Base-by-base conservation (phyloP, 2,888 invertebrate genomes). In the Hydrotaea cyrtoneurina region DNA sequence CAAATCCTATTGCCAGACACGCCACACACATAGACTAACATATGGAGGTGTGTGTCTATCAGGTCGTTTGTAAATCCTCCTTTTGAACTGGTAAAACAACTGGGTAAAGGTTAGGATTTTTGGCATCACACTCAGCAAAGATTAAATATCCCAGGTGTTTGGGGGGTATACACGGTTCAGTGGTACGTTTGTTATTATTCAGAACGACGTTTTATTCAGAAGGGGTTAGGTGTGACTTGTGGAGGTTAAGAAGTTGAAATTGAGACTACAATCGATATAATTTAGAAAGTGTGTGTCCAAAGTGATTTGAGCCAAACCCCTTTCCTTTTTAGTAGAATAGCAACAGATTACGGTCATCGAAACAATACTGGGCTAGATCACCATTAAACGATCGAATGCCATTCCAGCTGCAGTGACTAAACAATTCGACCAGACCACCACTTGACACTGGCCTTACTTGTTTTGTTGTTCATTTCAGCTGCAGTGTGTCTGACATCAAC, bases 1-100 rank as follows among this genome's bases (percentile, higher is more conserved):
- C 73, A 83, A 74, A 74, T 73, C 77, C 13, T 21, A 21, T 55
- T 26, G n/a, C 21, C n/a, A 43, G 39, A 74, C 23, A 26, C 17
- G 2, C 31, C n/a, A 26, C 31, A n/a, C 7, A 31, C 59, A 31
- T 15, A 39, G 39, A 43, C 26, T 13, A 10, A 11, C 39, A 62
- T n/a, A 5, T 31, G 31, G 31, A 4, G 7, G 31, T 31, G 31
- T 31, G 31, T 31, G 31, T n/a, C 5, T 50, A 21, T 21, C 55
- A 21, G 55, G 5, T 21, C 21, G 19, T 0, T 21, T 10, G 13
- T 10, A 21, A 21, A 55, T 55, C 21, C 21, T 55, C 17, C 53
- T 53, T 53, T 43, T 53, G 53, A 21, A 55, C 21, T 53, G 8
- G 55, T 19, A 21, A 19, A 55, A 11, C 55, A 21, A 10, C 21